Evolutionary conservation across 2,113 vertebrate species (phyloP).

Genomic region (Colinus virginianus): DNA sequence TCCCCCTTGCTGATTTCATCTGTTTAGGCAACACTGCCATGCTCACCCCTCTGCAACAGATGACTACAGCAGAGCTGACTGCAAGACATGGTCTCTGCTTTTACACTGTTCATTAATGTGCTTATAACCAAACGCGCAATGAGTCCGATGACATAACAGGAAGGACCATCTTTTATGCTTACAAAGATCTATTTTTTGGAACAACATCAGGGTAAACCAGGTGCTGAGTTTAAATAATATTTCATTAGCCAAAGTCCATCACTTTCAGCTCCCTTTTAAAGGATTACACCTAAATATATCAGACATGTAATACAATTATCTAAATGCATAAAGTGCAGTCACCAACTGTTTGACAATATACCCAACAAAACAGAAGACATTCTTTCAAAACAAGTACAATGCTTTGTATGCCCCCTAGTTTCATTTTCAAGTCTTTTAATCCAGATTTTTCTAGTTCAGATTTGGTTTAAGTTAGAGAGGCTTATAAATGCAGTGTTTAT

Average conservation of each 20-base stretch:
- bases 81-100: neutral
- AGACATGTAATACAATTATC: conserved; percentile 55
- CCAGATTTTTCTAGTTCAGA: conserved; percentile 31
- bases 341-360: conserved; percentile 34
- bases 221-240: conserved; percentile 5
- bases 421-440: conserved; percentile 44
- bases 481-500: conserved; percentile 57
- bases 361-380: conserved; percentile 49
- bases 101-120: neutral
- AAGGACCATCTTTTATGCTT: neutral
- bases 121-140: neutral
- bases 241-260: conserved; percentile 17
- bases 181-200: neutral
- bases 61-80: neutral
- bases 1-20: neutral
- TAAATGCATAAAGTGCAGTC: conserved; percentile 63
- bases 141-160: neutral
- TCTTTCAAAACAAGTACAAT: conserved; percentile 41
- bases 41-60: neutral
- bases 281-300: neutral
- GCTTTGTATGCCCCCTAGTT: conserved; percentile 13
- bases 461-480: conserved; percentile 61
- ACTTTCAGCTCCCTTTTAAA: conserved; percentile 58
- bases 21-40: neutral
- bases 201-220: neutral